phyloP scores from a whole-genome alignment of 2,888 invertebrate species.

The Melanargia galathea region DNA sequence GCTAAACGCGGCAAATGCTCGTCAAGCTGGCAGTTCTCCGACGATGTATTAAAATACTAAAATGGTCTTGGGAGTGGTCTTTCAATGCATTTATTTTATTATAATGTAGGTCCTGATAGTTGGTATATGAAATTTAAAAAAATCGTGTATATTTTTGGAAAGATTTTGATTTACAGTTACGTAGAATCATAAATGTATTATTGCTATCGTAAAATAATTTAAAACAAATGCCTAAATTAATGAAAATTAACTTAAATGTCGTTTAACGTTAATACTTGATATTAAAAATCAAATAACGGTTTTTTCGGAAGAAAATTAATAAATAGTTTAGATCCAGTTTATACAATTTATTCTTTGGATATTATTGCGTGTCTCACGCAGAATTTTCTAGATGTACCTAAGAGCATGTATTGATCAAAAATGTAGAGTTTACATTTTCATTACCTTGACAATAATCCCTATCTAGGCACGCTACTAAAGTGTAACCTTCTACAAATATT shows the following conservation, averaged over 20 bases:
- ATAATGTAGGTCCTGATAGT: too few species aligned
- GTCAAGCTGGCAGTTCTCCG: slow-evolving; percentile 14
- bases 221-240: too few species aligned
- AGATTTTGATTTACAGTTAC: too few species aligned
- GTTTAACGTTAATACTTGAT: too few species aligned
- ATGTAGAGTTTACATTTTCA: background rate
- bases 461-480: slow-evolving; percentile 5
- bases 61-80: background rate
- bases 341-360: background rate
- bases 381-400: background rate
- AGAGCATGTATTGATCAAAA: background rate
- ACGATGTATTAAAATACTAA: slow-evolving; percentile 18
- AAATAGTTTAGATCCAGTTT: background rate
- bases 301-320: too few species aligned
- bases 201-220: too few species aligned
- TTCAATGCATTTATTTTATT: too few species aligned
- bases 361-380: slow-evolving; percentile 10
- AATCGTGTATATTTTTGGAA: too few species aligned
- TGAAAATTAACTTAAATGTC: too few species aligned
- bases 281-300: too few species aligned
- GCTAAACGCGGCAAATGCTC: slow-evolving; percentile 12
- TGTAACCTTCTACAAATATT: background rate
- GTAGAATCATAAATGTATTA: too few species aligned
- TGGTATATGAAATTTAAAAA: too few species aligned
- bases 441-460: background rate